These are phyloP conservation scores for Scytalopus superciliaris DNA, from an alignment of 2,113 vertebrate species.

Conservation along the genomic window DNA sequence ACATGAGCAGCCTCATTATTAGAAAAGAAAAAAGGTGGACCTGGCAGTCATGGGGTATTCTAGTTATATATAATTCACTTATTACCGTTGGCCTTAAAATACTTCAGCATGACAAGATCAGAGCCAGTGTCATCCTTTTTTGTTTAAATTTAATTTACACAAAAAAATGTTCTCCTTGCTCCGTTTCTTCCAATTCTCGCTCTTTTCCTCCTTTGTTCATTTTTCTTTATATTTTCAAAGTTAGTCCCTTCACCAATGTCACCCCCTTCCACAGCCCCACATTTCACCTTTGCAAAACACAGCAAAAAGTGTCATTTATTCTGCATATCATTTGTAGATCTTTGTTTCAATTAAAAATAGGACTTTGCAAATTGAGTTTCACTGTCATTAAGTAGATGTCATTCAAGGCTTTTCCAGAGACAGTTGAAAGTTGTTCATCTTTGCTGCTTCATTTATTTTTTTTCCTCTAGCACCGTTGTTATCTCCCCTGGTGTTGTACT, in stretches of 20 bases:
- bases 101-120: constrained; percentile 62
- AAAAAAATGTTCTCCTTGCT: constrained; percentile 74
- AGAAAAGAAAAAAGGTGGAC: constrained; percentile 1
- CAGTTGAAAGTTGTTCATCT: background rate
- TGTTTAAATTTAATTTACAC: constrained; percentile 76
- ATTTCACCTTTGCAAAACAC: constrained; percentile 30
- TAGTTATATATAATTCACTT: constrained; percentile 51
- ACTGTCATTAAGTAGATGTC: background rate
- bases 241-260: constrained; percentile 48
- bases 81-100: constrained; percentile 49
- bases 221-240: constrained; percentile 65
- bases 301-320: constrained; percentile 1
- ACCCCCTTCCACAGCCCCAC: background rate
- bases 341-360: constrained; percentile 25
- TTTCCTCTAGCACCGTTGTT: background rate
- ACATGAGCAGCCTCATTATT: background rate
- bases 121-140: constrained; percentile 64
- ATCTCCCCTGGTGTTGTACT: background rate
- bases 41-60: background rate
- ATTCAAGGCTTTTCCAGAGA: background rate
- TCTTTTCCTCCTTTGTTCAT: constrained; percentile 52
- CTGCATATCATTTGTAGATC: background rate
- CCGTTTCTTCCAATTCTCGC: constrained; percentile 68
- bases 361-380: background rate
- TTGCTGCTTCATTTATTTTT: background rate